These are phyloP conservation scores for Grapholita molesta DNA, from an alignment of 1,140 invertebrate genomes.

Conservation along the genomic window DNA sequence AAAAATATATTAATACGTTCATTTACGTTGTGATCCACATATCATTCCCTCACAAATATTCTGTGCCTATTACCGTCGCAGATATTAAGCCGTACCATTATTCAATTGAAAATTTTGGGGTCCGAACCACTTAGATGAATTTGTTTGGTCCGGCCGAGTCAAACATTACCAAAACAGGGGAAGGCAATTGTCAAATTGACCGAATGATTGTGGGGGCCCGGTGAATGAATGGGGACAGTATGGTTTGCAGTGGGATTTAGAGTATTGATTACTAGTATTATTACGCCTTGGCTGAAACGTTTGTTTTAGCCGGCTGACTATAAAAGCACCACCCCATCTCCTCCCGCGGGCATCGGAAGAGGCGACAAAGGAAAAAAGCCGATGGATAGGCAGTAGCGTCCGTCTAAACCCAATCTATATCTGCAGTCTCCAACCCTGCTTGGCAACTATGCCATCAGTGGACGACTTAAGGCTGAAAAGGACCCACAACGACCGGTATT, in stretches of 20 bases:
- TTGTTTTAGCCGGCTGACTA: too few relatives aligned
- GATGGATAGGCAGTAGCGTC: too few relatives aligned
- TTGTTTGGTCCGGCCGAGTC: neutral
- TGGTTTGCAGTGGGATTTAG: neutral
- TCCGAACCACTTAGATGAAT: neutral
- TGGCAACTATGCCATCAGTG: too few relatives aligned
- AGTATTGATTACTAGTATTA: neutral
- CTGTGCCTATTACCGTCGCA: neutral
- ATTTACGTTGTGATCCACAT: neutral
- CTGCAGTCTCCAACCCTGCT: too few relatives aligned
- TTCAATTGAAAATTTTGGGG: slow-evolving; percentile 2
- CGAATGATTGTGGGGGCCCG: neutral
- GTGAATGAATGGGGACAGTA: neutral
- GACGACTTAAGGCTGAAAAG: too few relatives aligned
- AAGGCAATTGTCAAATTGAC: neutral
- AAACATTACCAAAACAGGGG: neutral
- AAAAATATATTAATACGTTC: too few relatives aligned
- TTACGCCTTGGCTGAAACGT: neutral
- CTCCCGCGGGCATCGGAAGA: too few relatives aligned
- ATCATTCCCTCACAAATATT: neutral
- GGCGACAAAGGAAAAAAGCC: too few relatives aligned
- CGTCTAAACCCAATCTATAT: too few relatives aligned
- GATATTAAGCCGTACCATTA: neutral
- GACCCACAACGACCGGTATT: too few relatives aligned
- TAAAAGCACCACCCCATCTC: too few relatives aligned